Base-by-base conservation (phyloP, 2,888 invertebrate species). In the Nezara viridula region DNA sequence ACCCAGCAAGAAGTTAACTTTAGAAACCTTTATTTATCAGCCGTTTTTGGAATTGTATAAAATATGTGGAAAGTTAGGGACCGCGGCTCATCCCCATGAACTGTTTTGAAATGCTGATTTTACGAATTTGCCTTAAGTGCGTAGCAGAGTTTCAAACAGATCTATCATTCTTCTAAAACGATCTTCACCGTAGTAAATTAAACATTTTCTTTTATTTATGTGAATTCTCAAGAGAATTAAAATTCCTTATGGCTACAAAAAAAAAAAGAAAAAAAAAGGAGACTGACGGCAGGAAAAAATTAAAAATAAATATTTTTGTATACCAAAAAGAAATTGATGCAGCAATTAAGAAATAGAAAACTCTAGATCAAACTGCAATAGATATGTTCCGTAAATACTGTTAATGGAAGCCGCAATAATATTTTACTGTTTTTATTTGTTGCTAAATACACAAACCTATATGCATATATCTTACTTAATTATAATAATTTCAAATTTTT, bases 81-180 rank as follows among this genome's bases (percentile, higher is more conserved):
- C 66, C 21, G 32, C 19, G 7, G 21, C 32, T 12, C 60, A 37
- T 73, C 66, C 32, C 66, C 19, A 9, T 73, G 66, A 37, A 19
- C 66, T 73, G 66, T 73, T 73, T 73, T 73, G 66, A 73, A 73
- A 73, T 73, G 32, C 66, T 73, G 66, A 73, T 73, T 73, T 73
- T 37, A 73, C 37, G 37, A 73, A 73, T 73, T 73, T 73, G 32
- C 32, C 66, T 73, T 73, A 73, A 73, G 66, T 73, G 66, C 32
- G 19, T 37, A 37, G 66, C 16, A 37, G 66, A 73, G 66, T 73
- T 73, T 73, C 66, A 73, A 73, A 73, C 37, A 19, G 37, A 19
- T 19, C 66, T 19, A 73, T 37, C 66, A 73, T 24, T 73, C 66
- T 73, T 73, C 19, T 73, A 73, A 73, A 73, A 10, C 21, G 16